Base-by-base conservation (phyloP, 37 sponge, comb jelly and placozoan species). In the Ephydatia muelleri region DNA sequence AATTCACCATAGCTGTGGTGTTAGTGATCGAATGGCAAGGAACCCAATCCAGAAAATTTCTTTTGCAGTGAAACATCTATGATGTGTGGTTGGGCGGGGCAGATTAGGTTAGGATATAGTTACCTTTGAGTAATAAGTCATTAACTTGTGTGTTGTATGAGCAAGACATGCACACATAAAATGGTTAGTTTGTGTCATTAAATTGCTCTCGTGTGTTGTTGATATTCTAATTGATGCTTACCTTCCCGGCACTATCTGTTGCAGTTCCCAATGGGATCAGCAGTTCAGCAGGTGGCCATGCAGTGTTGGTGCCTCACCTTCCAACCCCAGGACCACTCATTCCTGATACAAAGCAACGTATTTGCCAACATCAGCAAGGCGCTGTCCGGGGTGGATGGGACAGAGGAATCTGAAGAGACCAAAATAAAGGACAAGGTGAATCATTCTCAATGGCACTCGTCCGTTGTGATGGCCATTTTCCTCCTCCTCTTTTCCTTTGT, bases 301-400 rank as follows among this genome's bases (percentile, higher is more conserved):
- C 88, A 86, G 73, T 92, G 92, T 71, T 96, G 94, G 93, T 94
- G 89, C 84, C 83, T 98, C 72, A 86, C 88, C 37, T 98, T 95
- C 88, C 95, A 94, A 70, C 83, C 89, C 5, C 88, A 91, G 67
- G 99, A 98, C 81, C 99, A 98, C 84, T 86, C 91, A 32, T 98
- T 98, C 85, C 91, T 98, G 19, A 93, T 96, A 1, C 93, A 92
- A 68, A 90, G 96, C 82, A 88, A 91, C 69, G 92, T 98, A 39
- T 98, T 98, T 80, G 68, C 91, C 37, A 92, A 94, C 86, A 92
- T 98, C 82, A 94, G 92, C 80, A 75, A 86, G 71, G 91, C 95
- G 21, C 93, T 98, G 36, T 89, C 99, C 30, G 77, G 77, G 66
- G 88, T 89, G 13, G 97, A 96, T 68, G 94, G 90, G 27, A 65